Base-by-base conservation (phyloP, 2,888 invertebrate genomes). In the Sesia apiformis region DNA sequence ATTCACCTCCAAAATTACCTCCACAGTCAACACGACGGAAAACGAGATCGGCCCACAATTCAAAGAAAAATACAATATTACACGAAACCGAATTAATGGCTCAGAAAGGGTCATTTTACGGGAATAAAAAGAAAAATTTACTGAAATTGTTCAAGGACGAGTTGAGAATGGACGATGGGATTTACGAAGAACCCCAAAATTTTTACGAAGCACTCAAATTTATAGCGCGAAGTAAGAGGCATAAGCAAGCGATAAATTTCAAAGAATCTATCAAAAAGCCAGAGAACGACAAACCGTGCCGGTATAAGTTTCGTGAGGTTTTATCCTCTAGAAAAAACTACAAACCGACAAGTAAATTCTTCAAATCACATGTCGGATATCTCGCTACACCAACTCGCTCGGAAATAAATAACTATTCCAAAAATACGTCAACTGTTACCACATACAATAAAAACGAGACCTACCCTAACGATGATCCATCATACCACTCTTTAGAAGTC, bases 161-260 rank as follows among this genome's bases (percentile, higher is more conserved):
- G 52, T 55, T 84, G 0, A 63, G 54, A 50, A 66, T 69, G 57
- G 69, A 72, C 0, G 53, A 57, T 0, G 49, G 59, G 3, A 56
- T 43, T 0, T 71, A 63, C 7, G 69, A 74, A 39, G 77, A 83
- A 40, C 83, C 83, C 0, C 62, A 67, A 46, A 82, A 70, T 42
- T 62, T 85, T 4, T 81, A 65, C 53, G 64, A 84, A 59, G 79
- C 84, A 0, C 58, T 85, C n/a, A 74, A 67, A 58, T 58, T 75
- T 0, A 77, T 84, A 56, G 82, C 79, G 0, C 63, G 62, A 8
- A 79, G 76, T 42, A 84, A 83, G 53, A 58, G 63, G 4, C 0
- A 54, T 4, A 0, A 52, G 23, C 23, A 2, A 23, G 23, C 23
- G 23, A 23, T 23, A 23, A 23, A 23, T 23, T 23, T 23, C 23